Conservation (phyloP, 1,140 invertebrate species). For the Brachionus manjavacas region DNA sequence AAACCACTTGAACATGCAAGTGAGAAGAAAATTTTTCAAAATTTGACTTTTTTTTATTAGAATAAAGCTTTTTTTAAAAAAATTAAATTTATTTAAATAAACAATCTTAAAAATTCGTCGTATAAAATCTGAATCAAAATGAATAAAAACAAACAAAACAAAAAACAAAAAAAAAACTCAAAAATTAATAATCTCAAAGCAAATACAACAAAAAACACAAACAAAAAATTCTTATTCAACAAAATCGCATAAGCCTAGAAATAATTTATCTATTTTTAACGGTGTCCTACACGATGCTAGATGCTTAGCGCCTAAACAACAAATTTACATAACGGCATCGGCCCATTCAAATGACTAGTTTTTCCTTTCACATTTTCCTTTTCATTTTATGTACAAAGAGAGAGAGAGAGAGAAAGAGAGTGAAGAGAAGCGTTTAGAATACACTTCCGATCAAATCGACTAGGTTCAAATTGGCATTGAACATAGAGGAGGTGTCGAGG, state of each 20-base stretch:
- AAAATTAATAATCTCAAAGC: neutral
- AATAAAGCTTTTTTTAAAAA: neutral
- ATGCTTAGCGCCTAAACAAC: no score
- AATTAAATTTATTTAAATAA: neutral
- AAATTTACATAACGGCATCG: no score
- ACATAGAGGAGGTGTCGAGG: neutral
- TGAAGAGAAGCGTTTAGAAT: neutral
- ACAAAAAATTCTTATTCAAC: neutral
- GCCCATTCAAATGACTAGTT: neutral
- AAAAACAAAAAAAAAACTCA: neutral
- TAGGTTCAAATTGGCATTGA: neutral
- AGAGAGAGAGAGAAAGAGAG: neutral
- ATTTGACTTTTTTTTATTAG: no score
- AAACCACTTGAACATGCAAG: no score
- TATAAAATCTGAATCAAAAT: neutral
- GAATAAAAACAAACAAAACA: no score
- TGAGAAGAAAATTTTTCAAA: no score
- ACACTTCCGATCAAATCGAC: conserved; percentile 29
- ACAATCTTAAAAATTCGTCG: neutral
- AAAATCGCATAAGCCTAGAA: neutral
- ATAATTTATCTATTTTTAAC: neutral
- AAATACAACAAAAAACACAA: neutral
- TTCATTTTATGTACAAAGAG: neutral
- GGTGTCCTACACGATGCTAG: neutral
- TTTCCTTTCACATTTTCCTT: neutral